Evolutionary conservation across 2,888 invertebrate species (phyloP).

Genomic region (Sinotaia quadrata): DNA sequence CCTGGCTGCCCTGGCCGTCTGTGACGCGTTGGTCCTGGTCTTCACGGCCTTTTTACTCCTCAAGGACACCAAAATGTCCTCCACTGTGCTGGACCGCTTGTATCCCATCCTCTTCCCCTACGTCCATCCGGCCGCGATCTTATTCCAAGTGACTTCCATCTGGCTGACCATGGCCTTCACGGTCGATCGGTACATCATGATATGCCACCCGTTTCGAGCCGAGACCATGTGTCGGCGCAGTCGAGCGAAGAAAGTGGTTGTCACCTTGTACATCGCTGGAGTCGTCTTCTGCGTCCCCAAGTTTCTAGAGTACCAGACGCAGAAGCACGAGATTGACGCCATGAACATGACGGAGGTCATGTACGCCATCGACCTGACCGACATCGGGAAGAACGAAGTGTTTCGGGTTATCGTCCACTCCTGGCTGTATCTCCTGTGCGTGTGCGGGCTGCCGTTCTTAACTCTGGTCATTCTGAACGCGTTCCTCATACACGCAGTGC

Average conservation of each 20-base stretch:
- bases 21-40: constrained; percentile 68
- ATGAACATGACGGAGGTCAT: constrained; percentile 37
- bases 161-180: constrained; percentile 71
- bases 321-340: constrained; percentile 35
- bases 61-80: constrained; percentile 55
- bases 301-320: constrained; percentile 67
- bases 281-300: constrained; percentile 66
- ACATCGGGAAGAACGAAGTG: constrained; percentile 55
- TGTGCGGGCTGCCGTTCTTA: constrained; percentile 70
- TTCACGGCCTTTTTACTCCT: constrained; percentile 62
- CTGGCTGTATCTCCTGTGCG: constrained; percentile 68
- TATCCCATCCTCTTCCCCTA: constrained; percentile 63
- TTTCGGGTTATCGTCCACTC: constrained; percentile 68
- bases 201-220: constrained; percentile 71
- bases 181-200: constrained; percentile 72
- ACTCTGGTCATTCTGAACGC: constrained; percentile 68
- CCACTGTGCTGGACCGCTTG: constrained; percentile 33
- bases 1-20: constrained; percentile 67
- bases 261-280: constrained; percentile 56
- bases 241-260: constrained; percentile 63
- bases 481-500: constrained; percentile 69
- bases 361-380: constrained; percentile 51
- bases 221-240: constrained; percentile 65
- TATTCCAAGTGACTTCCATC: constrained; percentile 69
- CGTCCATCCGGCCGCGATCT: constrained; percentile 67